Percentiles rank a stretch among this genome's conserved stretches.
Evolutionary conservation across 2,113 vertebrate genomes (phyloP).

Genomic region (Henicopernis longicauda): DNA sequence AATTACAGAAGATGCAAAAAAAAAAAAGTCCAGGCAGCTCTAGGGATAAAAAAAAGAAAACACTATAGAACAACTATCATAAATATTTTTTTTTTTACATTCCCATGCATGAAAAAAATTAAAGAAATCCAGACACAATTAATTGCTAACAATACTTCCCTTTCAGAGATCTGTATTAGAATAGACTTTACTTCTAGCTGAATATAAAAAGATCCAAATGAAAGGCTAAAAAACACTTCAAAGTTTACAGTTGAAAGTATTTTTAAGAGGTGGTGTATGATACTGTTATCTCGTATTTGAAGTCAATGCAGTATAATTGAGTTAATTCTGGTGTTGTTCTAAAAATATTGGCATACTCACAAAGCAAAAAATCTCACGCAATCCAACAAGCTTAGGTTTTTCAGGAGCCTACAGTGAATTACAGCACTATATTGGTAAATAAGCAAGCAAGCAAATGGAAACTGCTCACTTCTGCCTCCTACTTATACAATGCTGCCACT

Average conservation of each 20-base stretch:
- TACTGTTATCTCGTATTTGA: background rate
- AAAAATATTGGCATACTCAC: background rate
- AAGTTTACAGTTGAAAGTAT: background rate
- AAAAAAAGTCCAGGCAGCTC: background rate
- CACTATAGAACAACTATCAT: background rate
- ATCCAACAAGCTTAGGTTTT: background rate
- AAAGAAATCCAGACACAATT: background rate
- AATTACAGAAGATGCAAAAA: background rate
- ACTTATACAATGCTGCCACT: background rate
- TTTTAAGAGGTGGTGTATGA: background rate
- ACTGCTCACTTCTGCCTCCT: background rate
- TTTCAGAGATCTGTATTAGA: background rate
- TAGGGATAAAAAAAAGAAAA: background rate
- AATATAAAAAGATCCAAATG: background rate
- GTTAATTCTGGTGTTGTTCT: background rate
- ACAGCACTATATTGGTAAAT: background rate
- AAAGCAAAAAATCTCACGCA: background rate
- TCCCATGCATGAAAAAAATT: background rate
- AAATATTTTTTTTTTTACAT: background rate
- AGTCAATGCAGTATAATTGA: background rate
- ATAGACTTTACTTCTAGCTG: background rate
- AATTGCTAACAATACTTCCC: background rate
- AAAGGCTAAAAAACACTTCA: background rate
- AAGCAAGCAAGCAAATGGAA: background rate
- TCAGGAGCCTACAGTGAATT: background rate